Percentiles rank a stretch among this genome's conserved stretches.
phyloP scores from a whole-genome alignment of 2,113 vertebrate genomes.

The Jacana jacana region DNA sequence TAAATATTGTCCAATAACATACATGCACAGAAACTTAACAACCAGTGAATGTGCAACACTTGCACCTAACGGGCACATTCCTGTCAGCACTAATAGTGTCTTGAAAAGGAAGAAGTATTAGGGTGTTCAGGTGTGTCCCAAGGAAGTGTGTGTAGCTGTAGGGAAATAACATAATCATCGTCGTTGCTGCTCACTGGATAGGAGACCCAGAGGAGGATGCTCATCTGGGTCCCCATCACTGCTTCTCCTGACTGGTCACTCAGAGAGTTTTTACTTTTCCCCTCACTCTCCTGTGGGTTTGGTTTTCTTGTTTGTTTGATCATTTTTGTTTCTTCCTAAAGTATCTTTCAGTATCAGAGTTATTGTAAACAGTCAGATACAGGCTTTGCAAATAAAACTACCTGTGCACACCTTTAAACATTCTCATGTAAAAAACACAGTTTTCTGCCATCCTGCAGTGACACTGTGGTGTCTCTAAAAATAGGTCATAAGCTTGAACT shows the following conservation, averaged over 20 bases:
- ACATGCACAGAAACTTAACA: background rate
- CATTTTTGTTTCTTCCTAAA: background rate
- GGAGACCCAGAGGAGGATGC: background rate
- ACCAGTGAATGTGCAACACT: background rate
- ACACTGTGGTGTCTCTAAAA: background rate
- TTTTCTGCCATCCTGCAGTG: background rate
- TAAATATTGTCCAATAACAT: background rate
- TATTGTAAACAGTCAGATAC: background rate
- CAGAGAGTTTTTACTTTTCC: background rate
- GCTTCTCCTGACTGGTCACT: background rate
- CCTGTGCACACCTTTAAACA: background rate
- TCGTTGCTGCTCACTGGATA: accelerated
- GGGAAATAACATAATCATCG: background rate
- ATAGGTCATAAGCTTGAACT: background rate
- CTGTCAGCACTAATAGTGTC: background rate
- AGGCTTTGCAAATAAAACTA: background rate
- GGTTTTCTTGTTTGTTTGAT: too few relatives aligned
- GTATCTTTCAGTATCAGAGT: background rate
- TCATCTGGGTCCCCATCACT: background rate
- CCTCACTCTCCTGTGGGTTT: background rate
- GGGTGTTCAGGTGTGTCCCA: background rate
- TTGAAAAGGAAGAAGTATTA: background rate
- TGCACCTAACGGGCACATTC: background rate
- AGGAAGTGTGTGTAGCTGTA: background rate
- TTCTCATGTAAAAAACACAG: background rate